These are phyloP conservation scores for Mesocentrotus franciscanus DNA, from an alignment of 53 echinoderm and acorn worm species.

Conservation along the genomic window DNA sequence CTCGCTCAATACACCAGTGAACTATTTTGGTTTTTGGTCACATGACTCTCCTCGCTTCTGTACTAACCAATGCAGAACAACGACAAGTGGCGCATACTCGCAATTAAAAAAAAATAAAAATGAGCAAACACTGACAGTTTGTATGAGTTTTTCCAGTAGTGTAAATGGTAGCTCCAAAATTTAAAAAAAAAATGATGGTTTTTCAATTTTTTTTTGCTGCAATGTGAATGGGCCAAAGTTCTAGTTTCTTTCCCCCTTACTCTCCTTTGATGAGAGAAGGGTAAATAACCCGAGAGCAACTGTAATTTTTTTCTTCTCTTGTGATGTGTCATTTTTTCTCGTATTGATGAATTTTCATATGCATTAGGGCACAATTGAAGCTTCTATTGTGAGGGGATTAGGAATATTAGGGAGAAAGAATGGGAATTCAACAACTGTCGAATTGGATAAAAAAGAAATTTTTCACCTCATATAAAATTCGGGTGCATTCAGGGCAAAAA, in stretches of 20 bases:
- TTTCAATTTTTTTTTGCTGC: no score
- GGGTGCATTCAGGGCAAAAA: not conserved
- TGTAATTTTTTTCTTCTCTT: not conserved
- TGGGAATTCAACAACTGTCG: conserved; percentile 21
- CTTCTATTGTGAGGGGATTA: conserved; percentile 25
- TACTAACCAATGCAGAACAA: no score
- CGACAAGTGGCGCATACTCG: no score
- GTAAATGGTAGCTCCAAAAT: no score
- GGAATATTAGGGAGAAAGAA: conserved; percentile 10
- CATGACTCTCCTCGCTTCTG: no score
- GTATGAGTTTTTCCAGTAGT: no score
- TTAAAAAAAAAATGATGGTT: no score
- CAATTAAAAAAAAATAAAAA: no score
- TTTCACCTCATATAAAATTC: not conserved
- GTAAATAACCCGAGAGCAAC: conserved; percentile 2
- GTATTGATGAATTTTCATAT: conserved; percentile 26
- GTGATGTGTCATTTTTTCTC: conserved; percentile 31
- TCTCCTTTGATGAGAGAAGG: not conserved
- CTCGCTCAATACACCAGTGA: no score
- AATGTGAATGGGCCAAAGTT: not conserved
- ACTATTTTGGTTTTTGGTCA: no score
- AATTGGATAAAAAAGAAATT: conserved; percentile 15
- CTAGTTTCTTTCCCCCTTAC: not conserved
- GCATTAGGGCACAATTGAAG: conserved; percentile 2
- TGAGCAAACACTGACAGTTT: no score